A percentile compares a stretch with the other conserved stretches of the same genome.
Evolutionary conservation across 1,140 invertebrate genomes (phyloP).

Genomic region (Apolygus lucorum): DNA sequence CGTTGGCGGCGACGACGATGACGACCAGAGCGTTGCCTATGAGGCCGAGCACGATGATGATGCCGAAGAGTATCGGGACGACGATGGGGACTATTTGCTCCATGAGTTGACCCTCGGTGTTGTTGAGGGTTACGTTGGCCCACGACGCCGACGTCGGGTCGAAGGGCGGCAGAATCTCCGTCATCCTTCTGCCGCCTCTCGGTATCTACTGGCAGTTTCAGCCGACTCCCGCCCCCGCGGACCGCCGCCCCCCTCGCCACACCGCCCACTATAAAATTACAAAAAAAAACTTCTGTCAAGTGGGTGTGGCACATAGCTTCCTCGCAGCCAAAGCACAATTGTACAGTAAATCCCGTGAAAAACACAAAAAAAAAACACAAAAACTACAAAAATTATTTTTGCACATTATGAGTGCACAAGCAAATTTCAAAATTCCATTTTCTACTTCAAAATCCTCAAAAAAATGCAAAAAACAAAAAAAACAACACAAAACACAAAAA

Average conservation of each 20-base stretch:
- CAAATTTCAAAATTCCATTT: no score
- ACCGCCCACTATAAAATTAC: no score
- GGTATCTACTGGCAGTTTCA: not conserved
- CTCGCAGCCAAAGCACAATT: not conserved
- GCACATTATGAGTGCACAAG: no score
- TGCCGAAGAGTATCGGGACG: conserved; percentile 78
- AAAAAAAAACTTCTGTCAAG: no score
- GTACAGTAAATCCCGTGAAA: no score
- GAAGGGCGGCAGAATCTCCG: conserved; percentile 5
- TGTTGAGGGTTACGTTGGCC: conserved; percentile 25
- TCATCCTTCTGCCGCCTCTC: not conserved
- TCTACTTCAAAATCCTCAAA: no score
- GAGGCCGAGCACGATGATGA: conserved; percentile 78
- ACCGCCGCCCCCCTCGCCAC: not conserved
- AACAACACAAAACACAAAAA: no score
- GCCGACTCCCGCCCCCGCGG: not conserved
- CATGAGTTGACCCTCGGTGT: conserved; percentile 37
- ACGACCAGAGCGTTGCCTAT: conserved; percentile 75
- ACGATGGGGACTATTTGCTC: conserved; percentile 56
- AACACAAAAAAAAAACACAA: no score
- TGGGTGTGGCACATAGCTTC: no score
- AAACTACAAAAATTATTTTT: no score
- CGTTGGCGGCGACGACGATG: conserved; percentile 69
- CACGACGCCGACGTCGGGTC: conserved; percentile 24
- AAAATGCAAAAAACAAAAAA: no score